Base-by-base conservation (phyloP, 2,113 vertebrate species). In the Entomyzon cyanotis region DNA sequence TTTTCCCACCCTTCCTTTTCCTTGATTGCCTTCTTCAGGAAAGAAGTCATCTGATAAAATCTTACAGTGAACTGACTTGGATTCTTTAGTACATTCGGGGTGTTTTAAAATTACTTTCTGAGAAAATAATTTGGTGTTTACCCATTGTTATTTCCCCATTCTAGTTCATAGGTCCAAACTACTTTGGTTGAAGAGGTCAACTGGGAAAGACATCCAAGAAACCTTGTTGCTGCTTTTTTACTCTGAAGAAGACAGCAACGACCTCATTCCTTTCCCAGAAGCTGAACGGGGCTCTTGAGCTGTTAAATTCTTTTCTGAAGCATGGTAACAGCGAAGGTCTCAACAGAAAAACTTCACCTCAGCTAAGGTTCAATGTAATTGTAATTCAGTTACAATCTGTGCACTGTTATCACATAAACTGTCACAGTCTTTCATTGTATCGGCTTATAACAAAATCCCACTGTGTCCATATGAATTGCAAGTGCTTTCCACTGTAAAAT, bases 371-470 rank as follows among this genome's bases (percentile, higher is more conserved):
- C 71, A 92, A 35, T 52, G 37, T 83, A 80, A 74, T 33, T 67
- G 59, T 59, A 90, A 86, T 60, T 78, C 68, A 56, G 59, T 84
- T 77, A 88, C 79, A 86, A 90, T 84, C 59, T 81, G 59, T 2
- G 9, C n/a, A 52, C 46, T 94, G 63, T 93, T 90, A 92, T 37
- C 90, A 71, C 60, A 92, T 74, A 93, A 91, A 86, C 31, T 81
- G 52, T 46, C 79, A 91, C 58, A 93, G 47, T 44, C 75, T 80
- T 94, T 81, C 96, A 84, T 74, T 95, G 86, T 89, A 88, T 59
- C 77, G 50, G 47, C 33, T 90, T 70, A 37, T 37, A 95, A 96
- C 44, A 95, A 92, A 86, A 94, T 71, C 56, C 60, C 55, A 92
- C 59, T 92, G 90, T 91, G 31, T 84, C 83, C 30, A 15, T 67